Percentiles rank a stretch among this genome's conserved stretches.
Evolutionary conservation across 2,888 invertebrate species (phyloP).

Genomic region (Gibbula magus): DNA sequence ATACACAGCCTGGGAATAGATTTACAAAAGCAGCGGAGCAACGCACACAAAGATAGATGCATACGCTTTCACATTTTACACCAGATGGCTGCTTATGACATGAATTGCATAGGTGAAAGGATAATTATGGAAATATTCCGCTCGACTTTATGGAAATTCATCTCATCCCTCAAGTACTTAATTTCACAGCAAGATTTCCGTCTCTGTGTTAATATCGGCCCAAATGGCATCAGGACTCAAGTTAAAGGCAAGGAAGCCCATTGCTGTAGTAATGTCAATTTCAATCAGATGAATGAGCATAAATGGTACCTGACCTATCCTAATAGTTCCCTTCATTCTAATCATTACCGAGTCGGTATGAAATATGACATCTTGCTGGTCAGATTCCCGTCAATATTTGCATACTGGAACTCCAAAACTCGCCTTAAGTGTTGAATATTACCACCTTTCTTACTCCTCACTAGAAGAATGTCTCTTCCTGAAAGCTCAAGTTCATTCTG

Average conservation of each 20-base stretch:
- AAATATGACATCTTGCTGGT: neutral
- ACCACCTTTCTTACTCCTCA: neutral
- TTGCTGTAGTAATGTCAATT: slow-evolving; percentile 11
- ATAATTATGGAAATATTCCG: slow-evolving; percentile 17
- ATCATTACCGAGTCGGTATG: neutral
- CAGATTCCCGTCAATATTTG: slow-evolving; percentile 11
- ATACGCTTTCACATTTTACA: neutral
- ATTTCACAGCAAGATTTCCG: neutral
- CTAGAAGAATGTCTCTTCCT: neutral
- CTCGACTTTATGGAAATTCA: neutral
- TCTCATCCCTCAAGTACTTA: neutral
- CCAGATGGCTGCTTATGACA: neutral
- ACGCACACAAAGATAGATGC: neutral
- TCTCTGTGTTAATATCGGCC: neutral
- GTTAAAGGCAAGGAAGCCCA: neutral
- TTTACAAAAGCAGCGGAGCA: no score
- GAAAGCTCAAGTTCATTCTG: neutral
- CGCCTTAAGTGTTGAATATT: neutral
- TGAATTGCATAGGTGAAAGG: neutral
- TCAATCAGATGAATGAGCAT: slow-evolving; percentile 10
- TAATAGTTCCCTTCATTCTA: slow-evolving; percentile 11
- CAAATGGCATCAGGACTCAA: neutral
- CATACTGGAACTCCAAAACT: neutral
- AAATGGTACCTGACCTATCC: slow-evolving; percentile 5
- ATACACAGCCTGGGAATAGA: no score